Base-by-base conservation (phyloP, 2,797 vertebrate species). In the Esox masquinongy region DNA sequence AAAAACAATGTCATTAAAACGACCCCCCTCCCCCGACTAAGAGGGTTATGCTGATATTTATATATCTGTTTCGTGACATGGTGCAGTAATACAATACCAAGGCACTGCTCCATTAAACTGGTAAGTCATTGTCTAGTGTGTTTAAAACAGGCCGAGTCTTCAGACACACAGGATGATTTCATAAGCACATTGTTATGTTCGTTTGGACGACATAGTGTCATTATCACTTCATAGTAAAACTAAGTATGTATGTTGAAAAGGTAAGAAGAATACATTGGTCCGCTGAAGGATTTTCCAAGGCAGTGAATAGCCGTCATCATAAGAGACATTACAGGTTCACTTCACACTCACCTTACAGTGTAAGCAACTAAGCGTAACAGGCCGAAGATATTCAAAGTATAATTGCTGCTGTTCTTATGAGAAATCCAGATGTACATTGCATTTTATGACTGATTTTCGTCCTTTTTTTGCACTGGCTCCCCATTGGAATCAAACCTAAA, bases 1-100 rank as follows among this genome's bases (percentile, higher is more conserved):
- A 85, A 88, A 94, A 90, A 90, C 94, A 94, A 91, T 89, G 85
- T 90, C 92, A 93, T 95, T 95, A 94, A 94, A 94, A 92, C 91
- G 91, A 93, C 91, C 92, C 85, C 50, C 17, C 17, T 19, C 50
- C 84, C 79, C 88, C 80, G 89, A 92, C 83, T 88, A 88, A 89
- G 82, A 73, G 77, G 68, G 77, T 84, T 88, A 90, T 88, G 15
- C 47, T 53, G 74, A 72, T 64, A 71, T 61, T 67, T 19, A 34
- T 29, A 47, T 69, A 56, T 50, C 43, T 74, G 73, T 74, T 50
- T 22, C 31, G 63, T 67, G 26, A n/a, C 70, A 36, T 3, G 31
- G 50, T 56, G 50, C 49, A 72, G 15, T 36, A 56, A 14, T 56
- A 72, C 34, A 72, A 31, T 56, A 53, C 26, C 26, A 51, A 71